Base-by-base conservation (phyloP, 2,888 invertebrate genomes). In the Cosmopolites sordidus region DNA sequence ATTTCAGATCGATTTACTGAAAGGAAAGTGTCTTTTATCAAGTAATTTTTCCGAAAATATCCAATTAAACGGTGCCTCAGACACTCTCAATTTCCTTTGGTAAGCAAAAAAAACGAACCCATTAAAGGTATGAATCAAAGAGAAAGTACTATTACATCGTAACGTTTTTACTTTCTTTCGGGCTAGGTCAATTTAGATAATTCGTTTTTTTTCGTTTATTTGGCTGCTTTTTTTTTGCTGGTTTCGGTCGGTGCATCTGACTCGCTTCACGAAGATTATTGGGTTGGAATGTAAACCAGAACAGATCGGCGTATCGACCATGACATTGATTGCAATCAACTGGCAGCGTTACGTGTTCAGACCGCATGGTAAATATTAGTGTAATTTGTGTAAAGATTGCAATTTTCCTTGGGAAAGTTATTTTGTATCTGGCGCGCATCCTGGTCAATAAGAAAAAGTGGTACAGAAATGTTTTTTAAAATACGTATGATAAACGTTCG, bases 321-420 rank as follows among this genome's bases (percentile, higher is more conserved):
- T 58, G 58, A 58, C 58, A 54, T 54, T 58, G 58, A 54, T 58
- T 51, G 43, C 54, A 48, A 51, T 48, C 48, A 41, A 45, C 22
- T 51, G 58, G 54, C 58, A 54, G 41, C 54, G 48, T 51, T 54
- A 48, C 48, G 51, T 43, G 48, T 51, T 48, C 47, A 51, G 51
- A 55, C 43, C 51, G 51, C 51, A 56, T 42, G 48, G 56, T 48
- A 44, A 56, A 55, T 48, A 51, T 43, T 48, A 22, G 22, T 22
- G 3, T 22, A 22, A 22, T 46, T 48, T 55, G 43, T 43, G 41
- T 51, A 47, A 44, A 53, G 33, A 48, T 43, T n/a, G 27, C 42
- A 15, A 38, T 37, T 54, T 54, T 47, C 14, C 39, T 43, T 44
- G 48, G 41, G 51, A 51, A 41, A 45, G 43, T 43, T 48, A 5